Base-by-base conservation (phyloP, 2,797 vertebrate species). In the Steatocranus sp. region DNA sequence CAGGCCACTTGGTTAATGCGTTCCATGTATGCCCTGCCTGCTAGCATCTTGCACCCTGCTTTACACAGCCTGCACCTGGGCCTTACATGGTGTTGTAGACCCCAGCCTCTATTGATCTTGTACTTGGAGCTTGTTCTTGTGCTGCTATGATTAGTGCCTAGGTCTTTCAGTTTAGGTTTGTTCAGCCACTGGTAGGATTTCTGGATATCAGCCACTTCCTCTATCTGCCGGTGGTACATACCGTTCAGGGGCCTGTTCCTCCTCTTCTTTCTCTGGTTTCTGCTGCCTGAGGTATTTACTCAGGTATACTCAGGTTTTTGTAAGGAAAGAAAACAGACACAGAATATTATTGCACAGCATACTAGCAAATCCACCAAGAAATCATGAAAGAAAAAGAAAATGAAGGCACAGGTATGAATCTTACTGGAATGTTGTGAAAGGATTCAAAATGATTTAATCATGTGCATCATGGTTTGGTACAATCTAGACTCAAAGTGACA, bases 1-100 rank as follows among this genome's bases (percentile, higher is more conserved):
- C 30, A 0, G 6, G 30, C 30, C 56, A 7, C 56, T 61, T 61
- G 17, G 56, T 61, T 61, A n/a, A 0, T 0, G 10, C 0, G 30
- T n/a, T 61, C 30, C 56, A 61, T 61, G 56, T 61, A 2, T 0
- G 10, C 10, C 0, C 0, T 61, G 56, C 10, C 56, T 58, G 56
- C 17, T n/a, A 11, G 10, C 30, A 61, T 34, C 56, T 34, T 2
- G 10, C 30, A 61, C 2, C 56, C 17, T 61, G 30, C 30, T 56
- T 56, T 56, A 18, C 27, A 56, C 15, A 56, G 4, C 56, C 56
- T 61, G 18, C 56, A 61, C 1, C 17, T 34, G 56, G 56, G 32
- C 4, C 56, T 5, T 34, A 0, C 1, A 30, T 61, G 32, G 11
- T 36, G 56, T 34, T 1, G 2, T 36, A 36, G 56, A 61, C 56